phyloP scores from a whole-genome alignment of 2,797 vertebrate genomes.

The Cossypha heuglini region DNA sequence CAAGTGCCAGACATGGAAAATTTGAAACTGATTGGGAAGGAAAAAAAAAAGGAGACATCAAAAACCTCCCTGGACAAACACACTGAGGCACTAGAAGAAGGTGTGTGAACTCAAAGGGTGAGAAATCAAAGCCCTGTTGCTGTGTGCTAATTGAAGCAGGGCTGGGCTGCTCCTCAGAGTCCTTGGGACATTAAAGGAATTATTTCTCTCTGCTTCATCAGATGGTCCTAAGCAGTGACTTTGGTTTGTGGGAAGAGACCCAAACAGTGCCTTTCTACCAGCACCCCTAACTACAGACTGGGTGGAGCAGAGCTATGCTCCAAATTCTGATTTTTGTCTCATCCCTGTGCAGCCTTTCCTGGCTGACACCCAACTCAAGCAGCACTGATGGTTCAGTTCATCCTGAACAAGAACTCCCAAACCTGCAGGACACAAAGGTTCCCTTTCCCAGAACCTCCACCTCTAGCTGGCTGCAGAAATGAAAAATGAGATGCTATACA shows the following conservation, averaged over 20 bases:
- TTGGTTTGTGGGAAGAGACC: background rate
- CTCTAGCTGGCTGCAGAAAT: background rate
- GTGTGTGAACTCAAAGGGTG: background rate
- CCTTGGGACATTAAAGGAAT: background rate
- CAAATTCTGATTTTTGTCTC: background rate
- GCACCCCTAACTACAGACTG: background rate
- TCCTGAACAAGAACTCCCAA: background rate
- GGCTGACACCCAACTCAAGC: background rate
- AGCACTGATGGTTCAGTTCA: background rate
- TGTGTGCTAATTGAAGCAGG: background rate
- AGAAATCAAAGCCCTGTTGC: background rate
- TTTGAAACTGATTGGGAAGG: background rate
- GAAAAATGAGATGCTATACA: fast-evolving
- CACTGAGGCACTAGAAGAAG: background rate
- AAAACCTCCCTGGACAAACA: background rate
- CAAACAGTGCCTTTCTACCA: background rate
- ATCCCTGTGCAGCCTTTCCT: background rate
- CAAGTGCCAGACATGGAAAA: background rate
- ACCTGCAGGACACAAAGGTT: background rate
- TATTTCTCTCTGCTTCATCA: background rate
- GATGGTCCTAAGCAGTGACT: background rate
- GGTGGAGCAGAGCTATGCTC: background rate
- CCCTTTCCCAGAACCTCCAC: background rate
- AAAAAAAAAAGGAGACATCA: background rate
- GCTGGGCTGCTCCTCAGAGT: background rate